A percentile compares a stretch with the other conserved stretches of the same genome.
phyloP scores from a whole-genome alignment of 2,113 vertebrate genomes.

The Athene cunicularia region DNA sequence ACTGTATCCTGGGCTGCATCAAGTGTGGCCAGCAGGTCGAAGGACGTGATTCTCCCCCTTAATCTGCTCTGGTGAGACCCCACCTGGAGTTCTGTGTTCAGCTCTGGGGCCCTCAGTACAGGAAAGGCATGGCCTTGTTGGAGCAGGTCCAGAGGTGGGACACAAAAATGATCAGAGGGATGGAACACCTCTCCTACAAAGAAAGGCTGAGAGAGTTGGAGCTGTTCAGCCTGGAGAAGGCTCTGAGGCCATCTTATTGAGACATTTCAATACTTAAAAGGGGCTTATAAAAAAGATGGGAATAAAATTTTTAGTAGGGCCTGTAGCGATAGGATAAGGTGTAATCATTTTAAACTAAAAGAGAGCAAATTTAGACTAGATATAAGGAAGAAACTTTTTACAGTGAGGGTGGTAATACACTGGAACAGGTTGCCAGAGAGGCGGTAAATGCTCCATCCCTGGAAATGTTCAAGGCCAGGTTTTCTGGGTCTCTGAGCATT shows the following conservation, averaged over 20 bases:
- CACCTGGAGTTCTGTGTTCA: neutral
- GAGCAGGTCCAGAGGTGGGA: too few species aligned
- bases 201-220: too few species aligned
- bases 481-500: neutral
- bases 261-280: too few species aligned
- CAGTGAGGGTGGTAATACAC: neutral
- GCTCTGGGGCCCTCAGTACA: too few species aligned
- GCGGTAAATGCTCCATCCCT: neutral
- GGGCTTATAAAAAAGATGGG: too few species aligned
- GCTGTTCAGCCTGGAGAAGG: too few species aligned
- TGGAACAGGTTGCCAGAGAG: neutral
- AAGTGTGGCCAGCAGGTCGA: neutral
- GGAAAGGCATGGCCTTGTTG: too few species aligned
- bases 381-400: neutral
- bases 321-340: too few species aligned
- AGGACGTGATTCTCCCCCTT: neutral
- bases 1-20: neutral
- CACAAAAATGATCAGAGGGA: too few species aligned
- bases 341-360: neutral
- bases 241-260: too few species aligned
- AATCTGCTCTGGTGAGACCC: neutral
- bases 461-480: neutral
- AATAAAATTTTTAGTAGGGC: too few species aligned
- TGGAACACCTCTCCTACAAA: too few species aligned
- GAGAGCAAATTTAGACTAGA: neutral